These are phyloP conservation scores for Drosophila yakuba DNA, from an alignment of 1,140 invertebrate genomes.

Conservation along the genomic window DNA sequence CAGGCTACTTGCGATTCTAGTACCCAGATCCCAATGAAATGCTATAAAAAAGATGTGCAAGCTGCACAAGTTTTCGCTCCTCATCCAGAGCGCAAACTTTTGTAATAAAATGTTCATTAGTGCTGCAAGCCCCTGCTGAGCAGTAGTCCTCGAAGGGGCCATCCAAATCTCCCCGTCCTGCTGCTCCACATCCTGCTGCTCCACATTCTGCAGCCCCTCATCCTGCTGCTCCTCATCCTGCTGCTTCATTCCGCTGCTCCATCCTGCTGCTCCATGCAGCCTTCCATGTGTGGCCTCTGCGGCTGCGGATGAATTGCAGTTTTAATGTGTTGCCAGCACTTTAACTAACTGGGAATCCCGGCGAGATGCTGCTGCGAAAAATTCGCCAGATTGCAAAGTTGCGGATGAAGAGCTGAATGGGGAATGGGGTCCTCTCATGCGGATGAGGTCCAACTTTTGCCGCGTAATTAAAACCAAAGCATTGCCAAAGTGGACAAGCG, in stretches of 20 bases:
- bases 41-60: conserved; percentile 58
- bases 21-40: conserved; percentile 44
- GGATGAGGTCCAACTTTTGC: conserved; percentile 68
- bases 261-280: background rate
- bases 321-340: conserved; percentile 81
- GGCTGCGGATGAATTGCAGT: conserved; percentile 78
- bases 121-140: conserved; percentile 69
- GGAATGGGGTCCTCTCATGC: background rate
- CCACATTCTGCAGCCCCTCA: no score
- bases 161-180: conserved; percentile 2
- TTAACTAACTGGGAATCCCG: conserved; percentile 69
- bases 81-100: conserved; percentile 59
- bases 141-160: conserved; percentile 23
- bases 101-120: conserved; percentile 82
- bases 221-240: background rate
- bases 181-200: background rate
- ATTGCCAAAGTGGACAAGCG: conserved; percentile 78
- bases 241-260: background rate
- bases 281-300: conserved; percentile 56
- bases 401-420: background rate
- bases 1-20: conserved; percentile 1
- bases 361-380: conserved; percentile 24
- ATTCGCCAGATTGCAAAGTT: conserved; percentile 50
- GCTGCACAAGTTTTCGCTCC: conserved; percentile 48
- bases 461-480: conserved; percentile 83